These are phyloP conservation scores for Ophraella communa DNA, from an alignment of 2,888 invertebrate genomes.

Conservation along the genomic window DNA sequence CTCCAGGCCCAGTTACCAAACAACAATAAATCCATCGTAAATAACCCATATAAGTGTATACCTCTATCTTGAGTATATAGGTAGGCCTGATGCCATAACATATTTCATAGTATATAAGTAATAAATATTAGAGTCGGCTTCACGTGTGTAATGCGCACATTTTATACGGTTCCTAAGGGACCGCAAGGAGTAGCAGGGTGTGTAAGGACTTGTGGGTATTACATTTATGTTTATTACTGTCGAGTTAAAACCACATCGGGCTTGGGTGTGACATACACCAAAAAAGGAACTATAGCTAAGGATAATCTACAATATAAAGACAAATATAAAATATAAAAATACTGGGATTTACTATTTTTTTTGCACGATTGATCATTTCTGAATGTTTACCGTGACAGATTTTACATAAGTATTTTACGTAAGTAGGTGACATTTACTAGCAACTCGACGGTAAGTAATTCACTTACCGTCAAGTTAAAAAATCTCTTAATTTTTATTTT, in stretches of 20 bases:
- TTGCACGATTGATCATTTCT: no score
- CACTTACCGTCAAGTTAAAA: no score
- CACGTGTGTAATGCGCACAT: constrained; percentile 32
- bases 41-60: constrained; percentile 22
- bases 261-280: constrained; percentile 16
- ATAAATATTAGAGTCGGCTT: constrained; percentile 37
- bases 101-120: constrained; percentile 33
- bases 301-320: background rate
- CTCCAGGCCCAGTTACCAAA: constrained; percentile 16
- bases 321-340: no score
- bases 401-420: no score
- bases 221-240: constrained; percentile 39
- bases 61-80: constrained; percentile 6
- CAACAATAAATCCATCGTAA: constrained; percentile 29
- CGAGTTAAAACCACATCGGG: constrained; percentile 24
- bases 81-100: constrained; percentile 25
- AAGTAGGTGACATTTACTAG: no score
- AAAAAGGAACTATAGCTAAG: background rate
- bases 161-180: constrained; percentile 34
- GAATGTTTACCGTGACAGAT: no score
- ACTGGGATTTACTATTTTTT: no score
- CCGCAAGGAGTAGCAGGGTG: constrained; percentile 30
- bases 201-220: constrained; percentile 34
- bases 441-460: no score
- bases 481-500: no score